Percentiles rank a stretch among this genome's conserved stretches.
phyloP scores from a whole-genome alignment of 2,888 invertebrate genomes.

The Chrysomela aeneicollis region DNA sequence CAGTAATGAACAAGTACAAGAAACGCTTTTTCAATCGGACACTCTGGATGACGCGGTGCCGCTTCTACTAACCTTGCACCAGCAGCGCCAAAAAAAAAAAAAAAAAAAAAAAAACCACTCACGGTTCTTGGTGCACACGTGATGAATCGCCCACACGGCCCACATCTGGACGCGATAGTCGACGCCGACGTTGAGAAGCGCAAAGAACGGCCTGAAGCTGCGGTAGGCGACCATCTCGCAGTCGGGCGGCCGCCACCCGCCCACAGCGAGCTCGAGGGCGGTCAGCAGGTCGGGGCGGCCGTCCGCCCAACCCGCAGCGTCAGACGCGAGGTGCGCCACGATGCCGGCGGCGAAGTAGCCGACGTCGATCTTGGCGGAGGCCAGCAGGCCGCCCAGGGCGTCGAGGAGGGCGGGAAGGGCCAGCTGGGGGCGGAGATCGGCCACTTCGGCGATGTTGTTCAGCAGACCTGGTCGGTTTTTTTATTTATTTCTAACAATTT shows the following conservation, averaged over 20 bases:
- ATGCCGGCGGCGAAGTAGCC: slow-evolving; percentile 79
- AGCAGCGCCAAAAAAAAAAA: too few species aligned
- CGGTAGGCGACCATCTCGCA: slow-evolving; percentile 80
- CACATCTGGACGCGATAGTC: slow-evolving; percentile 75
- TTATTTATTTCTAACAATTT: too few species aligned
- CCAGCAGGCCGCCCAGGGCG: slow-evolving; percentile 52
- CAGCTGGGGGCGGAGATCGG: slow-evolving; percentile 52
- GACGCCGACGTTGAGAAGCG: slow-evolving; percentile 67
- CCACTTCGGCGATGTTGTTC: slow-evolving; percentile 80
- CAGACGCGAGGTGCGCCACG: slow-evolving; percentile 73
- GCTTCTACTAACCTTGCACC: too few species aligned
- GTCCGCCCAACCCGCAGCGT: too few species aligned
- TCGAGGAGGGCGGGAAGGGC: slow-evolving; percentile 50
- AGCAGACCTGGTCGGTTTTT: slow-evolving; percentile 63
- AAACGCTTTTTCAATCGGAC: too few species aligned
- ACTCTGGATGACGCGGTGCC: too few species aligned
- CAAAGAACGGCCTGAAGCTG: slow-evolving; percentile 76
- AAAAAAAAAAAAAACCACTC: slow-evolving; percentile 51
- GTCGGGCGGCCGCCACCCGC: slow-evolving; percentile 72
- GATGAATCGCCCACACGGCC: slow-evolving; percentile 83
- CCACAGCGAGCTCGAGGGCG: slow-evolving; percentile 59
- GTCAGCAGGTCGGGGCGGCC: too few species aligned
- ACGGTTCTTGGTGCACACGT: slow-evolving; percentile 79
- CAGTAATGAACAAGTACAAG: too few species aligned
- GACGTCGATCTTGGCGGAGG: slow-evolving; percentile 72